Conservation (phyloP, 37 sponge, comb jelly and placozoan species). For the Chondrosia reniformis region DNA sequence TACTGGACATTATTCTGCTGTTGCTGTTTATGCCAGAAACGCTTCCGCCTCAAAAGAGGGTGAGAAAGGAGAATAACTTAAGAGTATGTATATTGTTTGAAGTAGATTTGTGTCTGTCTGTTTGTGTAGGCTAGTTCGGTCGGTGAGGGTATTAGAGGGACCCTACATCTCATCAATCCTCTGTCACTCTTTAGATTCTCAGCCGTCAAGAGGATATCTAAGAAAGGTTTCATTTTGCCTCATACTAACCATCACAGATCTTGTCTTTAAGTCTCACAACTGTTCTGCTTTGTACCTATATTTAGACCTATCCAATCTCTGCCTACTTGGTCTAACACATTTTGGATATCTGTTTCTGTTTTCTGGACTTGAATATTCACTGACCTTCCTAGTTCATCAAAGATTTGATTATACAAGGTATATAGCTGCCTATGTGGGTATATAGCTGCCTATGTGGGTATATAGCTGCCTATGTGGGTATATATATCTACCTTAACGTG, state of each 20-base stretch:
- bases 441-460: not conserved
- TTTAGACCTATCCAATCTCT: constrained; percentile 50
- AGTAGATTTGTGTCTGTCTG: too few relatives aligned
- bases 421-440: not conserved
- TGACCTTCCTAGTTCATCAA: constrained; percentile 83
- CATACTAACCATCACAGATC: too few relatives aligned
- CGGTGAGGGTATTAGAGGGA: constrained; percentile 44
- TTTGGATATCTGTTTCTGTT: constrained; percentile 88
- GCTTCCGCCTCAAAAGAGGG: constrained; percentile 56
- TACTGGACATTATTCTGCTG: constrained; percentile 48
- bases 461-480: not conserved
- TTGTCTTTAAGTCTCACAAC: not conserved
- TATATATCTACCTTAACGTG: too few relatives aligned
- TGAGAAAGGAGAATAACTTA: constrained; percentile 2
- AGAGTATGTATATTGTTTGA: too few relatives aligned
- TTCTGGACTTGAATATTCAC: constrained; percentile 90
- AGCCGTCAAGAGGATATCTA: constrained; percentile 45
- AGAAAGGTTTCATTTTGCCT: not conserved
- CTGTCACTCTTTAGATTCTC: constrained; percentile 72
- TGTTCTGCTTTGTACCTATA: not conserved
- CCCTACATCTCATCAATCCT: constrained; percentile 81
- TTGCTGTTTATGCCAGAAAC: constrained; percentile 56
- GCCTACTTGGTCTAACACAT: constrained; percentile 52
- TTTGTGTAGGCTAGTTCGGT: constrained; percentile 62
- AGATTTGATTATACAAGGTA: constrained; percentile 76